Conservation (phyloP, 2,797 vertebrate genomes). For the Leptatherina wallacei region DNA sequence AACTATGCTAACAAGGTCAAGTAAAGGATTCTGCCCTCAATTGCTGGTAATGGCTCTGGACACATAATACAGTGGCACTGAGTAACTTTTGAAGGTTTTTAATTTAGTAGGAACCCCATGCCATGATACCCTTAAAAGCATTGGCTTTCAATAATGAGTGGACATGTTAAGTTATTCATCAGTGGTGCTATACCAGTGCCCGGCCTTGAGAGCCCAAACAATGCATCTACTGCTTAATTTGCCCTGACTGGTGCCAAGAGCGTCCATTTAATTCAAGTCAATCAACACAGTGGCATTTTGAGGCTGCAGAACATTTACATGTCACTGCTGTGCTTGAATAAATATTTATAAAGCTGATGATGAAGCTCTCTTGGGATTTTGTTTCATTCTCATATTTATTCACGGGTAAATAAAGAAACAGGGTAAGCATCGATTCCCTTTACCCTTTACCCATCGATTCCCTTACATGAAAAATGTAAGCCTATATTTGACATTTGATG, state of each 20-base stretch:
- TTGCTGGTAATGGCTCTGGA: constrained; percentile 63
- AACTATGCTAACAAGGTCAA: constrained; percentile 54
- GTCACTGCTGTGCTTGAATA: constrained; percentile 44
- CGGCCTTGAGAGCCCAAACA: constrained; percentile 50
- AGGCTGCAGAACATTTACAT: constrained; percentile 34
- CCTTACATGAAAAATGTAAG: background rate
- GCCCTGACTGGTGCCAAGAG: constrained; percentile 53
- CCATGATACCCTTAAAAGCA: constrained; percentile 55
- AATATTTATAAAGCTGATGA: constrained; percentile 62
- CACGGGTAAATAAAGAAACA: constrained; percentile 9
- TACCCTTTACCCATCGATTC: background rate
- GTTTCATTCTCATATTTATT: constrained; percentile 55
- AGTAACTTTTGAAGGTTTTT: constrained; percentile 62
- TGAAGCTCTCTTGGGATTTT: constrained; percentile 37
- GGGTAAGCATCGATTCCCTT: background rate
- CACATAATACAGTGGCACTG: constrained; percentile 58
- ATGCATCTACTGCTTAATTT: constrained; percentile 57
- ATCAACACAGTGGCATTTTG: constrained; percentile 47
- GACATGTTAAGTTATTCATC: constrained; percentile 75
- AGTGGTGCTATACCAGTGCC: constrained; percentile 33
- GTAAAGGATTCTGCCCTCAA: constrained; percentile 56
- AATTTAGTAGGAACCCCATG: constrained; percentile 36
- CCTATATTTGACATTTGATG: background rate
- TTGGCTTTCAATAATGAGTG: constrained; percentile 68
- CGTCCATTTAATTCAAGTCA: constrained; percentile 62